Conservation (phyloP, 2,888 invertebrate species). For the Drosophila paramelanica region DNA sequence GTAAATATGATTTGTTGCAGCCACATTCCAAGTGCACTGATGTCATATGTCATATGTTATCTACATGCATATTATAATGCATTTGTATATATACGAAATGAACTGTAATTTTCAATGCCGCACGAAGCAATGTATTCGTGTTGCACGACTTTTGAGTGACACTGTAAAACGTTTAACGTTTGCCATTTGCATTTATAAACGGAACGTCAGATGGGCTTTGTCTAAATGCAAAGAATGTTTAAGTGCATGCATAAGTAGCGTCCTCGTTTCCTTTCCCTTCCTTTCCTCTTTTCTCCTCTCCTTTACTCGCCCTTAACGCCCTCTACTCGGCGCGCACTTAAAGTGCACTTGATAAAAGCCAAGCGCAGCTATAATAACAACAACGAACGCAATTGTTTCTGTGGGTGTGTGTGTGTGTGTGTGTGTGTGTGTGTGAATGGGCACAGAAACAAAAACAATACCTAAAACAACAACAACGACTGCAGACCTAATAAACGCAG, state of each 20-base stretch:
- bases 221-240: conserved; percentile 55
- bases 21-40: conserved; percentile 36
- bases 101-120: conserved; percentile 16
- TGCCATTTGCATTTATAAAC: conserved; percentile 40
- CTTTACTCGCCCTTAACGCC: not conserved
- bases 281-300: not conserved
- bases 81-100: conserved; percentile 7
- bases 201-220: conserved; percentile 43
- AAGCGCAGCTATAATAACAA: conserved; percentile 44
- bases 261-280: conserved; percentile 9
- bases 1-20: conserved; percentile 11
- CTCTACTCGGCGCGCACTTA: conserved; percentile 38
- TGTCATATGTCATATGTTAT: conserved; percentile 45
- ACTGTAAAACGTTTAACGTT: conserved; percentile 32
- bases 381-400: conserved; percentile 33
- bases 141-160: conserved; percentile 56
- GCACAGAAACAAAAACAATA: conserved; percentile 45
- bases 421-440: conserved; percentile 52
- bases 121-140: conserved; percentile 32
- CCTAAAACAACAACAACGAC: conserved; percentile 25
- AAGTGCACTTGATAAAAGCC: conserved; percentile 67
- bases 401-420: not conserved
- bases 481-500: conserved; percentile 61
- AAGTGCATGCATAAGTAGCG: conserved; percentile 63
- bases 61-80: conserved; percentile 3